These are phyloP conservation scores for Anagrus nilaparvatae DNA, from an alignment of 1,140 invertebrate species.

Conservation along the genomic window DNA sequence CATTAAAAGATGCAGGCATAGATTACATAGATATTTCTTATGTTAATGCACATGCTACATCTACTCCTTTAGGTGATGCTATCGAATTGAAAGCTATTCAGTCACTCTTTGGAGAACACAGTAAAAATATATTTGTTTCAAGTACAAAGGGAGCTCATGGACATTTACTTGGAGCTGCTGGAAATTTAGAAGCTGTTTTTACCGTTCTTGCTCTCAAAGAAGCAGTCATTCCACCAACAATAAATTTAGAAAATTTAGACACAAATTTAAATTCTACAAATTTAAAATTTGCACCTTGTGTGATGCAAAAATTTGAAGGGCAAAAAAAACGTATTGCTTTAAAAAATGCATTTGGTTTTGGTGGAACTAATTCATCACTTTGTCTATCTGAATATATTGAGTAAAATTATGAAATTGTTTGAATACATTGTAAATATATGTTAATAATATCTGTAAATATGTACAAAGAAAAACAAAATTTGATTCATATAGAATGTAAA, in stretches of 20 bases:
- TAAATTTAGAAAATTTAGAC: constrained; percentile 74
- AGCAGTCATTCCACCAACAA: constrained; percentile 72
- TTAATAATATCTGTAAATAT: too few species aligned
- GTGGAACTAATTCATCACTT: constrained; percentile 90
- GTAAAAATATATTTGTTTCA: constrained; percentile 57
- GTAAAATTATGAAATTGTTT: constrained; percentile 22
- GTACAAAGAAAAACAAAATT: constrained; percentile 3
- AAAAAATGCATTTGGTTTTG: constrained; percentile 98
- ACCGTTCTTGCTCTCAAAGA: constrained; percentile 70
- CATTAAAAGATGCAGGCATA: constrained; percentile 66
- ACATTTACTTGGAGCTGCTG: constrained; percentile 90
- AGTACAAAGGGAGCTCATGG: constrained; percentile 94
- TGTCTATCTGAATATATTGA: constrained; percentile 52
- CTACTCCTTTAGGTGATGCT: constrained; percentile 88
- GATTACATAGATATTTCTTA: constrained; percentile 58
- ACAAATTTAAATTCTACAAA: constrained; percentile 44
- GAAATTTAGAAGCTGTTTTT: constrained; percentile 83
- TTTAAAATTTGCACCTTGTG: constrained; percentile 63
- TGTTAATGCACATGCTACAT: constrained; percentile 97
- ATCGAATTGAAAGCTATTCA: constrained; percentile 83
- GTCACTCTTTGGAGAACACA: constrained; percentile 52
- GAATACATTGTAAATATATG: too few species aligned
- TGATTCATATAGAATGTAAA: not conserved
- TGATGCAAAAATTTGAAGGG: constrained; percentile 48
- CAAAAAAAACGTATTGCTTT: constrained; percentile 62